Base-by-base conservation (phyloP, 1,140 invertebrate species). In the Amphibalanus amphitrite region DNA sequence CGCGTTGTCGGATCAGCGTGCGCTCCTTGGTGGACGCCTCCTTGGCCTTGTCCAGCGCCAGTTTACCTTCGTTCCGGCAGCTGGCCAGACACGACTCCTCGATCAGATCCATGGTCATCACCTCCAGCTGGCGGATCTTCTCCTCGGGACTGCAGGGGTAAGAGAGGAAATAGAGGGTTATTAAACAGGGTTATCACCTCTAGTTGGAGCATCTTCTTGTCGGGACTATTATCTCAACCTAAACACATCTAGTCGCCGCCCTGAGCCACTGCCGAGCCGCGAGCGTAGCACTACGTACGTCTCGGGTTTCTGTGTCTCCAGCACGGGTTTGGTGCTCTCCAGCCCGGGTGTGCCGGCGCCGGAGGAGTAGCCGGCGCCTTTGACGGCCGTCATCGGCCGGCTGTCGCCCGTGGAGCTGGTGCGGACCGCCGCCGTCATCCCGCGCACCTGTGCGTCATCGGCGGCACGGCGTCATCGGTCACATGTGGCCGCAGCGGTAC, bases 11-110 rank as follows among this genome's bases (percentile, higher is more conserved):
- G 71, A 94, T 92, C n/a, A 98, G 79, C 73, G 88, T 89, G 73
- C 89, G 83, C 80, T 99, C 96, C 79, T 97, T 89, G 15, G 91
- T 86, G 0, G 92, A 94, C 25, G 95, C 95, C 82, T 99, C 95
- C 81, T 97, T 97, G 0, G 95, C 96, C 80, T 95, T 91, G 70
- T 94, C 90, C 38, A 99, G 80, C 0, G 94, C 88, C 76, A 85
- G 77, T 76, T 85, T 85, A 65, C 82, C 80, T 71, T 91, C 85
- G 74, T 85, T 85, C 70, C 81, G 82, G 76, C 81, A 79, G 74
- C 83, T 81, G 28, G 87, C 85, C 29, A 90, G 78, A 73, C 90
- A 89, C n/a, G 89, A 90, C 76, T 91, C 88, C 78, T 92, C 89
- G 29, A 97, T 84, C n/a, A 96, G 79, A 72, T 87, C 85, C 78